Conservation (phyloP, 2,888 invertebrate species). For the Gastrophysa polygoni region DNA sequence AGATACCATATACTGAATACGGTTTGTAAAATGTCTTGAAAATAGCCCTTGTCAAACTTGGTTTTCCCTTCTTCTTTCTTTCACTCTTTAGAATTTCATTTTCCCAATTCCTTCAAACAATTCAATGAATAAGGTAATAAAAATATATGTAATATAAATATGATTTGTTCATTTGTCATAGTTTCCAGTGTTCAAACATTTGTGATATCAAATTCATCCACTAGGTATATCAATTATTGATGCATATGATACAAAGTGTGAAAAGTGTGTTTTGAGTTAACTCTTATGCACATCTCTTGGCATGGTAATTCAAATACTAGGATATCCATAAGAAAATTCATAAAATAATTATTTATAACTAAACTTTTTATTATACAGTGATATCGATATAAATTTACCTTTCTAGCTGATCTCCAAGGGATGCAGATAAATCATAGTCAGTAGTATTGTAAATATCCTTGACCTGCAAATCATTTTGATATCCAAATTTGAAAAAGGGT, state of each 20-base stretch:
- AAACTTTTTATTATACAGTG: too few species aligned
- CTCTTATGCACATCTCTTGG: too few species aligned
- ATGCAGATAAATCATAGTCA: conserved; percentile 66
- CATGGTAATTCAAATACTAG: too few species aligned
- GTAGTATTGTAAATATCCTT: conserved; percentile 71
- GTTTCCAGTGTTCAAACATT: too few species aligned
- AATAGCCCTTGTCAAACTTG: conserved; percentile 66
- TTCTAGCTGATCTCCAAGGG: conserved; percentile 70
- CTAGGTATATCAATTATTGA: too few species aligned
- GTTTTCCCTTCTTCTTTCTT: conserved; percentile 51
- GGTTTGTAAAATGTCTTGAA: conserved; percentile 66
- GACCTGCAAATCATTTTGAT: conserved; percentile 66
- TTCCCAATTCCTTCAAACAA: conserved; percentile 20
- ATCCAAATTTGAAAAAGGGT: conserved; percentile 68
- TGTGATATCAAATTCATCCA: too few species aligned
- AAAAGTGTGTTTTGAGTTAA: too few species aligned
- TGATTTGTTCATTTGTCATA: too few species aligned
- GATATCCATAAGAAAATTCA: too few species aligned
- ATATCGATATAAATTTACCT: conserved; percentile 55
- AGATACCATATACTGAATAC: conserved; percentile 65
- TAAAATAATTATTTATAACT: too few species aligned
- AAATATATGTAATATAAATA: too few species aligned
- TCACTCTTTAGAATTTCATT: conserved; percentile 1
- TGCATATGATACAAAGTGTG: too few species aligned
- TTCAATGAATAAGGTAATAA: background rate